Conservation (phyloP, 2,888 invertebrate genomes). For the Cheilosia urbana region DNA sequence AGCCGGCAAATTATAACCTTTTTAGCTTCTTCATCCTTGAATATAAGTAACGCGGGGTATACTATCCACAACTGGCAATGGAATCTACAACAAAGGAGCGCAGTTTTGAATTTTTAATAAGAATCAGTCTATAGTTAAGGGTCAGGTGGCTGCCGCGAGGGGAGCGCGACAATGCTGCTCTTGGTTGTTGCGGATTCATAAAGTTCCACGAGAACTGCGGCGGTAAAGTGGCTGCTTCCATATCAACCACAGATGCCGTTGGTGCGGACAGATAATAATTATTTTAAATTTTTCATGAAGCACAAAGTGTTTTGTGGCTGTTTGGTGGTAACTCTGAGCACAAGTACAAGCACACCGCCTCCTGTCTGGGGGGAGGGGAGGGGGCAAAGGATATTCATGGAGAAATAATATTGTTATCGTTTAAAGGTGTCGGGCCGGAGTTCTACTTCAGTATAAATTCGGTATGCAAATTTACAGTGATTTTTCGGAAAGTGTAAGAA, state of each 20-base stretch:
- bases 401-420: conserved; percentile 62
- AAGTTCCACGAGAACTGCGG: conserved; percentile 28
- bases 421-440: conserved; percentile 44
- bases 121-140: conserved; percentile 66
- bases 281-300: conserved; percentile 69
- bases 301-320: conserved; percentile 70
- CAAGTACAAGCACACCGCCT: not conserved
- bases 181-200: conserved; percentile 48
- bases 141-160: conserved; percentile 2
- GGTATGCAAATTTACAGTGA: conserved; percentile 58
- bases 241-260: conserved; percentile 66
- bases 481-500: conserved; percentile 14
- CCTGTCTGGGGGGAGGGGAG: not conserved
- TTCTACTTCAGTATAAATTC: conserved; percentile 50
- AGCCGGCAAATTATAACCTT: conserved; percentile 62
- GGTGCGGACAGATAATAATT: conserved; percentile 69
- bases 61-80: conserved; percentile 51
- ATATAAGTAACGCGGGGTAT: conserved; percentile 49
- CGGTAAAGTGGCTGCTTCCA: conserved; percentile 17
- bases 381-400: conserved; percentile 36
- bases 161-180: not conserved
- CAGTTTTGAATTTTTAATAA: conserved; percentile 75
- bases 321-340: conserved; percentile 43
- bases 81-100: conserved; percentile 62
- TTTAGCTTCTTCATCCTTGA: conserved; percentile 47